phyloP scores from a whole-genome alignment of 2,888 invertebrate species.

The Eristalis intricaria region DNA sequence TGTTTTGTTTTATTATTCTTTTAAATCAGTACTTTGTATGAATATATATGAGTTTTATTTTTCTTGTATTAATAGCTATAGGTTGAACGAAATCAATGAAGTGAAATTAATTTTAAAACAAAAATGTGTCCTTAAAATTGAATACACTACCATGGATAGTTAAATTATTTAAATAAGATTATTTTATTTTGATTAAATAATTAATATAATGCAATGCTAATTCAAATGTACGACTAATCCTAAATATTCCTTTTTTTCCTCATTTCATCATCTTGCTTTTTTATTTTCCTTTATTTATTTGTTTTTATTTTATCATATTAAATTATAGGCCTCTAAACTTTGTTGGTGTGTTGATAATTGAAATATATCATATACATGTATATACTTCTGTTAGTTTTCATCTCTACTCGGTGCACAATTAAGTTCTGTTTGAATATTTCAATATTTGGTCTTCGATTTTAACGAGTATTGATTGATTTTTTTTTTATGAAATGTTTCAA shows the following conservation, averaged over 20 bases:
- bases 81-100: conserved; percentile 47
- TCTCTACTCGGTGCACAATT: conserved; percentile 68
- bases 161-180: conserved; percentile 62
- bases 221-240: conserved; percentile 61
- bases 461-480: conserved; percentile 53
- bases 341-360: conserved; percentile 52
- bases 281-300: conserved; percentile 31
- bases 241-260: conserved; percentile 30
- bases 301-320: conserved; percentile 15
- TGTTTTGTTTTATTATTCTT: conserved; percentile 32
- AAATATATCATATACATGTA: conserved; percentile 26
- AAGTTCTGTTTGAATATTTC: conserved; percentile 57
- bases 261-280: conserved; percentile 2
- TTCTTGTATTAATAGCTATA: conserved; percentile 32
- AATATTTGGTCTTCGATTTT: conserved; percentile 67
- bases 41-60: conserved; percentile 60
- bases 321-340: conserved; percentile 56
- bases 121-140: not conserved
- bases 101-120: conserved; percentile 24
- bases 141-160: conserved; percentile 33
- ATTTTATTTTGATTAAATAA: conserved; percentile 64
- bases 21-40: conserved; percentile 70
- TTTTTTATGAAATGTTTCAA: conserved; percentile 46
- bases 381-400: conserved; percentile 17
- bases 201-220: conserved; percentile 38